Percentiles rank a stretch among this genome's conserved stretches.
Evolutionary conservation across 2,113 vertebrate genomes (phyloP).

Genomic region (Hypanus sabinus): DNA sequence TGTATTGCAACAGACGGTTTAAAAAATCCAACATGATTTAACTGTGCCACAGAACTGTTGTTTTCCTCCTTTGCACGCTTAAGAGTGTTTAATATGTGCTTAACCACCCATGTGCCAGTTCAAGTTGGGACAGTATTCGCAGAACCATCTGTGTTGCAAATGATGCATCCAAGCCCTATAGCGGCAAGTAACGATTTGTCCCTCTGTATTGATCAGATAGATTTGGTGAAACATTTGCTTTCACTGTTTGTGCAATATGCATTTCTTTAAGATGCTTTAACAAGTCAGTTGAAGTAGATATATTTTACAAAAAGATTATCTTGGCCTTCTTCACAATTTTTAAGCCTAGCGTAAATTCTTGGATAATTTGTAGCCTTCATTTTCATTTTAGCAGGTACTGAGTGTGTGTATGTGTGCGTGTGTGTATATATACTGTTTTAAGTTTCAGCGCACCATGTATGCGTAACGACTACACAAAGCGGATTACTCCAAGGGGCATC

Average conservation of each 20-base stretch:
- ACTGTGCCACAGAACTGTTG: constrained; percentile 75
- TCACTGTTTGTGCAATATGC: constrained; percentile 97
- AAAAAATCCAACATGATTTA: constrained; percentile 66
- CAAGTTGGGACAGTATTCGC: constrained; percentile 57
- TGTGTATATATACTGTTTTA: constrained; percentile 68
- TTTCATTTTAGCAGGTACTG: constrained; percentile 98
- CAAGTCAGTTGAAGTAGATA: constrained; percentile 69
- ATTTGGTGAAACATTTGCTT: constrained; percentile 82
- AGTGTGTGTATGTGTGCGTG: constrained; percentile 64
- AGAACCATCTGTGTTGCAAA: constrained; percentile 59
- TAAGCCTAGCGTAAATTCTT: constrained; percentile 74
- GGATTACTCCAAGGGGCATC: constrained; percentile 81
- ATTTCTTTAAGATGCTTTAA: constrained; percentile 87
- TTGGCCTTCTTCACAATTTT: constrained; percentile 64
- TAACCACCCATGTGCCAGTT: constrained; percentile 65
- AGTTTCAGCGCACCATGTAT: constrained; percentile 83
- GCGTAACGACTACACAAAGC: constrained; percentile 78
- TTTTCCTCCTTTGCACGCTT: constrained; percentile 60
- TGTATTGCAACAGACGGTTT: constrained; percentile 72
- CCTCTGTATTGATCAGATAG: constrained; percentile 66
- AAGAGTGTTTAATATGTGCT: constrained; percentile 59
- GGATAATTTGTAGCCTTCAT: constrained; percentile 79
- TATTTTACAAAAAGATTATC: constrained; percentile 61
- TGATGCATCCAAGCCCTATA: constrained; percentile 44
- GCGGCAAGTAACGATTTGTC: constrained; percentile 45